These are phyloP conservation scores for Brachyalestes nurse DNA, from an alignment of 2,797 vertebrate species.

Conservation along the genomic window DNA sequence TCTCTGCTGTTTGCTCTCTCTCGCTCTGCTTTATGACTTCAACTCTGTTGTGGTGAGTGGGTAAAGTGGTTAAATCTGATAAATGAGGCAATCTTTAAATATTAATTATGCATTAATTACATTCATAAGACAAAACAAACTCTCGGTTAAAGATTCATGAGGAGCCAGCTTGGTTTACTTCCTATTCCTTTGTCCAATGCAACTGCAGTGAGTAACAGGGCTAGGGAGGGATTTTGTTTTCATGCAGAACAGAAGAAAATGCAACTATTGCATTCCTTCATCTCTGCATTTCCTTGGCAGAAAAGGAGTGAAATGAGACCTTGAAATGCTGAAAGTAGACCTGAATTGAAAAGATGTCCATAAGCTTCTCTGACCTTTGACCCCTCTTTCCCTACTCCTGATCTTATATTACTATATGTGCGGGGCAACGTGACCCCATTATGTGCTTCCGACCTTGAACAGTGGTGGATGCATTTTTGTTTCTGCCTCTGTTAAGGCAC, in stretches of 20 bases:
- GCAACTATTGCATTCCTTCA: constrained; percentile 7
- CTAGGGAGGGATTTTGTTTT: constrained; percentile 41
- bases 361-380: constrained; percentile 64
- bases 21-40: constrained; percentile 50
- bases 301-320: not conserved
- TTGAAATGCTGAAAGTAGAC: not conserved
- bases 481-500: not conserved
- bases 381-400: constrained; percentile 20
- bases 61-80: constrained; percentile 86
- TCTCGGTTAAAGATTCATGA: constrained; percentile 90
- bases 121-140: constrained; percentile 90
- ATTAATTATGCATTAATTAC: constrained; percentile 97
- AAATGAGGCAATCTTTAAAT: constrained; percentile 94
- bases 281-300: not conserved
- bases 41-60: constrained; percentile 66
- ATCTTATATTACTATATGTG: constrained; percentile 64
- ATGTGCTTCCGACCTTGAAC: constrained; percentile 57
- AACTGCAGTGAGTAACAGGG: constrained; percentile 61
- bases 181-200: constrained; percentile 75
- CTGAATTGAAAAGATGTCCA: constrained; percentile 13
- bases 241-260: constrained; percentile 18
- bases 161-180: constrained; percentile 80
- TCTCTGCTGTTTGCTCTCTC: constrained; percentile 70
- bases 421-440: constrained; percentile 54
- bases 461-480: constrained; percentile 16